Base-by-base conservation (phyloP, 2,113 vertebrate species). In the Pavo muticus region DNA sequence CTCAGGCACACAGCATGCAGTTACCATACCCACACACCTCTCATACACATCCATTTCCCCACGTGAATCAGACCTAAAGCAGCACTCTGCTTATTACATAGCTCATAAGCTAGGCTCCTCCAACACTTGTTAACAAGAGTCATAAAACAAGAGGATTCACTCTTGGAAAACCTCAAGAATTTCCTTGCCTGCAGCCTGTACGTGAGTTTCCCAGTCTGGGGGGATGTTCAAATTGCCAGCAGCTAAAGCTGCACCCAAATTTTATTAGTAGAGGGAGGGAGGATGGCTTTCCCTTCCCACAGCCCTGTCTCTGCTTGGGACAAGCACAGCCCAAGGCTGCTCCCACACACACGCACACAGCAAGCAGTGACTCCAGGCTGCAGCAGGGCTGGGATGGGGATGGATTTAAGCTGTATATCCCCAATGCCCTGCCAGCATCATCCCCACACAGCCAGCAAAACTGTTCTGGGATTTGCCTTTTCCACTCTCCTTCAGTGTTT, bases 161-260 rank as follows among this genome's bases (percentile, higher is more conserved):
- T 91, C 85, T 54, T 17, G 25, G 68, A 87, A 84, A 92, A 64
- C 71, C 71, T 64, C 0, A 0, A 80, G 23, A 77, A 44, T 77
- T 68, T 60, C 68, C 71, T 56, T 83, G 67, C 37, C 27, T 77
- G 61, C 59, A 75, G 77, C 47, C n/a, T 85, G 30, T 63, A 57
- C 57, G 4, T 0, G 30, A 69, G 44, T 37, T 75, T 72, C 35
- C 67, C 3, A 32, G 37, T 64, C 64, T 78, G 77, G 37, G 75
- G 75, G 88, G 54, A 83, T 61, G 74, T n/a, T 85, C 81, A 90
- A 88, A 47, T 35, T 29, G 39, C 42, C 0, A 0, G 6, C 72
- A 91, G 85, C 68, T 80, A 93, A 83, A 73, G 71, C 79, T 93
- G 82, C 84, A 77, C 84, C 87, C 79, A 90, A 35, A 60, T 63